Evolutionary conservation across 2,888 invertebrate species (phyloP).

Genomic region (Cosmopolites sordidus): DNA sequence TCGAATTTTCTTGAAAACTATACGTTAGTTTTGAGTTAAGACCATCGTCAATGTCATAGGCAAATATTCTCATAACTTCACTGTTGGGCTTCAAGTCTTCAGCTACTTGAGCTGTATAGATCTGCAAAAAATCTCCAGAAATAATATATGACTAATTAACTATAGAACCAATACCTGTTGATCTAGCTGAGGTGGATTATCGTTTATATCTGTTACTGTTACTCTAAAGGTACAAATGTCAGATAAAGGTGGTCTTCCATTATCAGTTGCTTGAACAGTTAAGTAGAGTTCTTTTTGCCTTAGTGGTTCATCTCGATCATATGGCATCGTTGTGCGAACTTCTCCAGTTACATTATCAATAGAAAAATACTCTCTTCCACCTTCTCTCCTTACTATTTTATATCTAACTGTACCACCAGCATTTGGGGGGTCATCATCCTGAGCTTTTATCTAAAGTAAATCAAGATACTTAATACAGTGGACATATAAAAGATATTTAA

Average conservation of each 20-base stretch:
- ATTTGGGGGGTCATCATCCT: constrained; percentile 68
- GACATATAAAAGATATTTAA: not conserved
- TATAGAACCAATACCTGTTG: constrained; percentile 63
- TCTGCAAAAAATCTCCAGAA: constrained; percentile 40
- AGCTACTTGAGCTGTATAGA: constrained; percentile 72
- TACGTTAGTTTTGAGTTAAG: constrained; percentile 84
- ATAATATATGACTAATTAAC: too few relatives aligned
- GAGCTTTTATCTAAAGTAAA: constrained; percentile 60
- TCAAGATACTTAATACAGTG: too few relatives aligned
- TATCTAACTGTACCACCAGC: constrained; percentile 79
- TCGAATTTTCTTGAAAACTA: constrained; percentile 51
- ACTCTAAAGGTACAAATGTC: constrained; percentile 93
- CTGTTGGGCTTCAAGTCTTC: constrained; percentile 68
- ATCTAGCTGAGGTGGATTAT: constrained; percentile 79
- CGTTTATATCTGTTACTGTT: constrained; percentile 87
- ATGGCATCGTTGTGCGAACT: constrained; percentile 69
- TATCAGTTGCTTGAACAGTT: constrained; percentile 88
- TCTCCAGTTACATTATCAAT: constrained; percentile 74
- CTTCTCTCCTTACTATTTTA: constrained; percentile 71
- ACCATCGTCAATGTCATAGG: constrained; percentile 88
- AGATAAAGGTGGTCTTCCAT: constrained; percentile 83
- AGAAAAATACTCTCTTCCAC: constrained; percentile 71
- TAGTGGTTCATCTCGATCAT: constrained; percentile 87
- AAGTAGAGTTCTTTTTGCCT: constrained; percentile 78
- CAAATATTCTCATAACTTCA: constrained; percentile 85